These are phyloP conservation scores for Regulus satrapa DNA, from an alignment of 2,113 vertebrate genomes.

Conservation along the genomic window DNA sequence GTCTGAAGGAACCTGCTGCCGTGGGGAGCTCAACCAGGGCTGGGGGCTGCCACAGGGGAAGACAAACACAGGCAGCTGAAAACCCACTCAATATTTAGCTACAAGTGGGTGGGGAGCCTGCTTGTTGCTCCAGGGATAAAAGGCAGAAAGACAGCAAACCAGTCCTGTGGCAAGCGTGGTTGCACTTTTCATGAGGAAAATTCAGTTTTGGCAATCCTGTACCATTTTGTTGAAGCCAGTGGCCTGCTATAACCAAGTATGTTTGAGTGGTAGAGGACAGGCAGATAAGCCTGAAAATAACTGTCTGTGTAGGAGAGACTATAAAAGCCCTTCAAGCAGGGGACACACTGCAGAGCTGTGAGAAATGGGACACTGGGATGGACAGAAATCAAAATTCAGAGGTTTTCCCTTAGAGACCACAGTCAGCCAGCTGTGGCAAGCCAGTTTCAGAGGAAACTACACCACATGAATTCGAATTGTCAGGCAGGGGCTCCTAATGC, in stretches of 20 bases:
- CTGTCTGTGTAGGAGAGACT: not conserved
- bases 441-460: not conserved
- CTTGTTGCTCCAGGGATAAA: not conserved
- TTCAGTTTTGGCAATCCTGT: not conserved
- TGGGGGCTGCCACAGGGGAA: not conserved
- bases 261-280: not conserved
- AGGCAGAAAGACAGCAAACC: not conserved
- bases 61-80: not conserved
- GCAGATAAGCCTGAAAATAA: not conserved
- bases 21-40: not conserved
- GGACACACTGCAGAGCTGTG: not conserved
- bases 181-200: not conserved
- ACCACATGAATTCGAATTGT: not conserved
- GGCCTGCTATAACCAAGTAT: not conserved
- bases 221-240: not conserved
- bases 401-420: not conserved
- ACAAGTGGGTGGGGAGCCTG: not conserved
- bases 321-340: not conserved
- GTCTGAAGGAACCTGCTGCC: not conserved
- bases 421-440: not conserved
- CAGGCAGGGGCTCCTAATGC: accelerated
- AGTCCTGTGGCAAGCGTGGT: not conserved
- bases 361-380: not conserved
- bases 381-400: not conserved
- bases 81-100: not conserved